These are phyloP conservation scores for Salticus scenicus DNA, from an alignment of 2,888 invertebrate genomes.

Conservation along the genomic window DNA sequence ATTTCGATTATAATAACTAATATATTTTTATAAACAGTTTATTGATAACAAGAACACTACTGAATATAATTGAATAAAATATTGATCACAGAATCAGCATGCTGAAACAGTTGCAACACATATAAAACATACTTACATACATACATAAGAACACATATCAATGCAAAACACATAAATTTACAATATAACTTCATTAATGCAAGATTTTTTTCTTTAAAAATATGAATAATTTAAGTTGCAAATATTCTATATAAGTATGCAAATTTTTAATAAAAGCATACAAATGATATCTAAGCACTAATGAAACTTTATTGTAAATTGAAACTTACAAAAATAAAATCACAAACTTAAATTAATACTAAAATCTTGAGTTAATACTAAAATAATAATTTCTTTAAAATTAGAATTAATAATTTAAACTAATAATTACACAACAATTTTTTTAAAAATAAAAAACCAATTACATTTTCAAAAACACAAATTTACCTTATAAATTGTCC, in stretches of 20 bases:
- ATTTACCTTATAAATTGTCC: too few relatives aligned
- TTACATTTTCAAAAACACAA: too few relatives aligned
- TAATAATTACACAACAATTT: too few relatives aligned
- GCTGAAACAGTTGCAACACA: slow-evolving; percentile 58
- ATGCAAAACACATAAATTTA: not conserved
- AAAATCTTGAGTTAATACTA: too few relatives aligned
- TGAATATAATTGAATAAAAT: too few relatives aligned
- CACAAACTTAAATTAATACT: too few relatives aligned
- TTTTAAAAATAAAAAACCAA: too few relatives aligned
- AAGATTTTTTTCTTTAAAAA: too few relatives aligned
- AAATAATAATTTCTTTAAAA: too few relatives aligned
- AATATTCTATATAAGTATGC: not conserved
- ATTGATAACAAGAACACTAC: slow-evolving; percentile 47
- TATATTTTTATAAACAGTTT: not conserved
- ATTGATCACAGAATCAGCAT: slow-evolving; percentile 55
- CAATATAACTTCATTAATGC: slow-evolving; percentile 4
- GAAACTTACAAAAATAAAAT: too few relatives aligned
- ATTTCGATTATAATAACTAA: not conserved
- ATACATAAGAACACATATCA: not conserved
- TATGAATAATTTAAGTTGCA: too few relatives aligned
- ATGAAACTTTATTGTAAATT: not conserved
- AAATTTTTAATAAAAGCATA: not conserved
- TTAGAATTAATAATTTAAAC: too few relatives aligned
- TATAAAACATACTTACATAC: slow-evolving; percentile 12
- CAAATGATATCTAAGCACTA: not conserved